phyloP scores from a whole-genome alignment of 2,113 vertebrate species.

The Dasypus novemcinctus region DNA sequence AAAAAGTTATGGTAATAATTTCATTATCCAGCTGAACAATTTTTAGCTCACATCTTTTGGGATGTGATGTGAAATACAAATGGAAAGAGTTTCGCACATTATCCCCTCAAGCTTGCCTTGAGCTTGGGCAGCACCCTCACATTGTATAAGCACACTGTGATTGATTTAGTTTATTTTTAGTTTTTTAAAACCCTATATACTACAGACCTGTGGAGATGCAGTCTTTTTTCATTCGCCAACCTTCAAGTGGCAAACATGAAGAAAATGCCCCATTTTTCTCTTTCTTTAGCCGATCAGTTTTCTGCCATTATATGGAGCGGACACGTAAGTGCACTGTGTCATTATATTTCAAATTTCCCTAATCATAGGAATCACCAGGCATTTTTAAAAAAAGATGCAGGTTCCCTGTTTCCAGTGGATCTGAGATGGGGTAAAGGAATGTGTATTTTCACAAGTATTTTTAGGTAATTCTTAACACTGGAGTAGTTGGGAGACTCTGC shows the following conservation, averaged over 20 bases:
- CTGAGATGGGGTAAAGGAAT: neutral
- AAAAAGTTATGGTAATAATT: constrained; percentile 5
- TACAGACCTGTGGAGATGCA: neutral
- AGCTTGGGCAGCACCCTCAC: neutral
- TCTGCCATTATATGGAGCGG: neutral
- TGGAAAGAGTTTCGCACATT: neutral
- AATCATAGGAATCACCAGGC: neutral
- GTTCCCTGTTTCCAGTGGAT: neutral
- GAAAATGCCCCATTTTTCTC: neutral
- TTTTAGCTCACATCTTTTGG: neutral
- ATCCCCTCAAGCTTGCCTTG: neutral
- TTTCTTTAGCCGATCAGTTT: neutral
- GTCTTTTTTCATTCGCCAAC: neutral
- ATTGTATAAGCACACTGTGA: neutral
- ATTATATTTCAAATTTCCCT: neutral
- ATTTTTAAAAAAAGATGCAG: neutral
- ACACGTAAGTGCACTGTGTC: neutral
- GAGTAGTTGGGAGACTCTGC: neutral
- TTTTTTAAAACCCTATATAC: neutral
- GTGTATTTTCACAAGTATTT: neutral
- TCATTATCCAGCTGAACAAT: neutral
- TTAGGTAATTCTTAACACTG: neutral
- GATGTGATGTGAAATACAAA: constrained; percentile 20
- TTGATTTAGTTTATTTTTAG: constrained; percentile 49
- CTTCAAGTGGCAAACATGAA: neutral